Base-by-base conservation (phyloP, 2,888 invertebrate species). In the Drosophila recens region DNA sequence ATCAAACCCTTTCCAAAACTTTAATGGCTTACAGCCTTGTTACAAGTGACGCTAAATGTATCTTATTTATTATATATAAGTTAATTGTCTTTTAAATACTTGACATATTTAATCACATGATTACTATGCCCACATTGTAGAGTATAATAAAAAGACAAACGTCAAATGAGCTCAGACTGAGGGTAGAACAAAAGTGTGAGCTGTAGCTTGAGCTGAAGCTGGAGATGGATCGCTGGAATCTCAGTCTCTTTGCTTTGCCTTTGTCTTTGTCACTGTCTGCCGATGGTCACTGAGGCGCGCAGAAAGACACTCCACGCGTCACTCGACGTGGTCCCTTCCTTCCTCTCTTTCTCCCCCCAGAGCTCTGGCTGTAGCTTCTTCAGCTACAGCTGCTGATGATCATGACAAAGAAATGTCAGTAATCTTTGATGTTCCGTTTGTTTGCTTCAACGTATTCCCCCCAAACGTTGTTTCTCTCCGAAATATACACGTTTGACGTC, bases 391-490 rank as follows among this genome's bases (percentile, higher is more conserved):
- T 23, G 20, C 51, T 38, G 65, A 43, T 64, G 66, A 79, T 81
- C 70, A 69, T 72, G 80, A 87, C 86, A 83, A 85, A 85, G 88
- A 87, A 80, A 77, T 77, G 71, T 62, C 74, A 67, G 71, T 56
- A 56, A 76, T 59, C 49, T 45, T 45, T 38, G 45, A 57, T 64
- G 64, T 42, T 57, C 57, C 56, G 67, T 52, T 57, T 52, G 67
- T 52, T 67, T 51, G 45, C 43, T 34, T 15, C 56, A 46, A 36
- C 49, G 8, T 46, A 33, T 48, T 30, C 20, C 48, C 48, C 33
- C 23, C 46, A 40, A 33, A n/a, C 40, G 13, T 17, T 38, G 40
- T 40, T 27, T 46, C 56, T 23, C 42, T 42, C 53, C 42, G 66
- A 51, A 65, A 62, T 36, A 64, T 34, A 36, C 59, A 69, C 77